Conservation (phyloP, 2,888 invertebrate genomes). For the Tenthredo amoena region DNA sequence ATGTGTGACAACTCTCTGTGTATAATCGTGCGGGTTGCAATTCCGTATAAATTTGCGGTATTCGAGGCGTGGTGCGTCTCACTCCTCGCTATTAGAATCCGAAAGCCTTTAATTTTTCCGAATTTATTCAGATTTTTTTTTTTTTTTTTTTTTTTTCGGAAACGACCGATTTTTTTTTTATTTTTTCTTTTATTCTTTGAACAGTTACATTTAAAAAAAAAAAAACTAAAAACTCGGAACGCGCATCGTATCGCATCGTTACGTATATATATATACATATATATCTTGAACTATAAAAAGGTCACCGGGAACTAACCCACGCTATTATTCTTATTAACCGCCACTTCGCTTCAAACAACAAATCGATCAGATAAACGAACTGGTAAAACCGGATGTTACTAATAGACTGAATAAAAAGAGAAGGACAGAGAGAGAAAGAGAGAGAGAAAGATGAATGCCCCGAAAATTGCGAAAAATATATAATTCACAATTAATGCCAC, state of each 20-base stretch:
- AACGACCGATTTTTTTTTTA: too few relatives aligned
- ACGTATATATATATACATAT: background rate
- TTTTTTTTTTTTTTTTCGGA: too few relatives aligned
- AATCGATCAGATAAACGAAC: conserved; percentile 37
- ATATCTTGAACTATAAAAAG: conserved; percentile 22
- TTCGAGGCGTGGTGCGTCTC: too few relatives aligned
- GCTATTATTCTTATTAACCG: background rate
- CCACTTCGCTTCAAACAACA: background rate
- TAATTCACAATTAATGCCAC: too few relatives aligned
- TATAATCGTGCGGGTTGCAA: background rate
- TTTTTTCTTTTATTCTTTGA: too few relatives aligned
- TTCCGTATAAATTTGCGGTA: too few relatives aligned
- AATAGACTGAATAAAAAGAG: background rate
- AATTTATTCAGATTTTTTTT: too few relatives aligned
- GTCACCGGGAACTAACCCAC: conserved; percentile 14
- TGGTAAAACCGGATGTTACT: background rate
- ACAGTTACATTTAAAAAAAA: too few relatives aligned
- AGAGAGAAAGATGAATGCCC: background rate
- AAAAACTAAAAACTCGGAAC: too few relatives aligned
- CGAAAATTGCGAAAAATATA: background rate
- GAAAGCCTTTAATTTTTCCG: too few relatives aligned
- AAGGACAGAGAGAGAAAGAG: too few relatives aligned
- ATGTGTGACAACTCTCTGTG: background rate
- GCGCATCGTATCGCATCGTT: background rate
- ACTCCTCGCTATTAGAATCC: too few relatives aligned